A percentile compares a stretch with the other conserved stretches of the same genome.
These are phyloP conservation scores for Rhagonycha lutea DNA, from an alignment of 2,888 invertebrate species.

Conservation along the genomic window DNA sequence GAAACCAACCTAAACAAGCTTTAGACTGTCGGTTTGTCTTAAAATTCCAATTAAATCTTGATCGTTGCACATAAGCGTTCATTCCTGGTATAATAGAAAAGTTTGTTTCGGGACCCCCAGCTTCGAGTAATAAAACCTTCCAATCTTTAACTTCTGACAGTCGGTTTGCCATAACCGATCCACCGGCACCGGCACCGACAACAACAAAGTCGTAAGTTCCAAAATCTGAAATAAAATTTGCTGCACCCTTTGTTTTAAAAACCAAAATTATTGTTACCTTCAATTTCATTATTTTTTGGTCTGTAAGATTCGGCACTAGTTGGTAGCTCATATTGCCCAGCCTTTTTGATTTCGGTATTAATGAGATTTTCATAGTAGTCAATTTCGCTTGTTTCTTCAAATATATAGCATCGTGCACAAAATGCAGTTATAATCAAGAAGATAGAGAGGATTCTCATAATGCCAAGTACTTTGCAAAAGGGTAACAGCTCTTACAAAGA, in stretches of 20 bases:
- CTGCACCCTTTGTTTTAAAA: too few relatives aligned
- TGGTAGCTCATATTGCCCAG: neutral
- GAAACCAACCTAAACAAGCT: slow-evolving; percentile 2
- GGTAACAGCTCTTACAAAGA: too few relatives aligned
- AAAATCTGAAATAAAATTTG: neutral
- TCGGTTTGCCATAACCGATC: slow-evolving; percentile 67
- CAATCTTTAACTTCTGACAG: slow-evolving; percentile 68
- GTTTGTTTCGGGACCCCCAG: slow-evolving; percentile 51
- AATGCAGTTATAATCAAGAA: too few relatives aligned
- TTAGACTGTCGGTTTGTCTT: slow-evolving; percentile 9
- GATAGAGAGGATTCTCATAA: too few relatives aligned
- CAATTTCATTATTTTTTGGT: neutral
- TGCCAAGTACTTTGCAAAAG: too few relatives aligned
- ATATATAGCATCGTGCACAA: too few relatives aligned
- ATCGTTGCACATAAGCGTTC: slow-evolving; percentile 17
- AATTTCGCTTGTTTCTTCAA: neutral
- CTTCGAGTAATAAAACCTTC: slow-evolving; percentile 69
- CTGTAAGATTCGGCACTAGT: neutral
- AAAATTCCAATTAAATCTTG: slow-evolving; percentile 18
- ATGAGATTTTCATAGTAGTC: slow-evolving; percentile 3
- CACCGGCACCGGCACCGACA: slow-evolving; percentile 68
- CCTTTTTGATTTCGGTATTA: neutral
- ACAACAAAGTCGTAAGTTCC: slow-evolving; percentile 67
- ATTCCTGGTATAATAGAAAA: slow-evolving; percentile 15
- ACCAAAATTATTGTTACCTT: neutral